Percentiles rank a stretch among this genome's conserved stretches.
Evolutionary conservation across 2,113 vertebrate species (phyloP).

Genomic region (Anarrhichthys ocellatus): DNA sequence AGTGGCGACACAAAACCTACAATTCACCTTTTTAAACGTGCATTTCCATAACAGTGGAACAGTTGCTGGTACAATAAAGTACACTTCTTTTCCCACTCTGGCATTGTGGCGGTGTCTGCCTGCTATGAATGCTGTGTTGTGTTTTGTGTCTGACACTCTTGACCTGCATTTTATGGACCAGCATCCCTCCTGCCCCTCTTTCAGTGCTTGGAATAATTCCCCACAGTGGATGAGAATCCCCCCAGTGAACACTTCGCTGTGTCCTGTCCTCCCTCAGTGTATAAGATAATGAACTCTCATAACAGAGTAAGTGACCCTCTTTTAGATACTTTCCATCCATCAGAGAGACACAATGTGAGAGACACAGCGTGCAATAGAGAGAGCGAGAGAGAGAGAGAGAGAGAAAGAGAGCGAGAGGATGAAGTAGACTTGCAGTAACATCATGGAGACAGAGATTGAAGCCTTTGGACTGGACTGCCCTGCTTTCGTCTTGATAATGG

Average conservation of each 20-base stretch:
- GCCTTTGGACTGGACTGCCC: slow-evolving; percentile 46
- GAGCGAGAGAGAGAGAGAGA: slow-evolving; percentile 1
- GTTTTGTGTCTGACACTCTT: slow-evolving; percentile 73
- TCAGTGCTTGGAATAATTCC: slow-evolving; percentile 51
- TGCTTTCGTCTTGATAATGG: slow-evolving; percentile 53
- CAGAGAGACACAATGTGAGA: slow-evolving; percentile 33
- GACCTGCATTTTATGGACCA: slow-evolving; percentile 66
- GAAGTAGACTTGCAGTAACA: slow-evolving; percentile 51
- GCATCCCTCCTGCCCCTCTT: slow-evolving; percentile 53
- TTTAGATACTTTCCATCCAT: slow-evolving; percentile 59
- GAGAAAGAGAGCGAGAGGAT: slow-evolving; percentile 26
- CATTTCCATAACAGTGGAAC: slow-evolving; percentile 80
- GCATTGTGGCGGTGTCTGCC: slow-evolving; percentile 63
- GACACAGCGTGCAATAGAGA: slow-evolving; percentile 28
- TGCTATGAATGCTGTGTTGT: slow-evolving; percentile 66
- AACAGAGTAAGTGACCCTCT: slow-evolving; percentile 53
- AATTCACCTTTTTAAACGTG: slow-evolving; percentile 65
- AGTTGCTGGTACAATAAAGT: slow-evolving; percentile 72
- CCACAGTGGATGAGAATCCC: slow-evolving; percentile 33
- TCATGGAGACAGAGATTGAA: slow-evolving; percentile 50
- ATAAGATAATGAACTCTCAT: slow-evolving; percentile 67
- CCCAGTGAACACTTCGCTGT: slow-evolving; percentile 30
- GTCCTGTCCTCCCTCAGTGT: slow-evolving; percentile 47
- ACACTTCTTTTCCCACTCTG: slow-evolving; percentile 65
- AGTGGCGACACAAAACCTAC: slow-evolving; percentile 62